phyloP scores from a whole-genome alignment of 2,888 invertebrate genomes.

The Cepaea hortensis region DNA sequence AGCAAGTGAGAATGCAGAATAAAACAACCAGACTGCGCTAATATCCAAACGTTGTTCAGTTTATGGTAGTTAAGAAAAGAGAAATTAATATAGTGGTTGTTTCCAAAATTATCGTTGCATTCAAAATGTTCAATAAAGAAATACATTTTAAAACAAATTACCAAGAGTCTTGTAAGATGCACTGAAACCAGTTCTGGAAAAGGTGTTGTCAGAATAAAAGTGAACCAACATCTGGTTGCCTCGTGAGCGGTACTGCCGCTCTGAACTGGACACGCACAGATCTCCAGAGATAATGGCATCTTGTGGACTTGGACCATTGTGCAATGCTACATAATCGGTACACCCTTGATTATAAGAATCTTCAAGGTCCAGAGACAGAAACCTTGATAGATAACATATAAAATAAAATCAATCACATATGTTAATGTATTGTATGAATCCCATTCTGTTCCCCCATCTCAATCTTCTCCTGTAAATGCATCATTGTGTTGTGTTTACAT shows the following conservation, averaged over 20 bases:
- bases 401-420: too few species aligned
- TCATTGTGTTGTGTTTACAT: too few species aligned
- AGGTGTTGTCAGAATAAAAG: background rate
- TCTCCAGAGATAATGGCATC: background rate
- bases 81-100: background rate
- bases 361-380: background rate
- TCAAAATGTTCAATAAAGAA: background rate
- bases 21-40: too few species aligned
- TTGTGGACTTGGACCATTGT: background rate
- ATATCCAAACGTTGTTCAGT: background rate
- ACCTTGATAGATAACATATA: background rate
- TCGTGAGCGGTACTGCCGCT: background rate
- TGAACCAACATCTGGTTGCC: background rate
- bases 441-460: too few species aligned
- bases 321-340: background rate
- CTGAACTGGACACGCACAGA: background rate
- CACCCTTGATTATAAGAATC: background rate
- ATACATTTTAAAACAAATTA: background rate
- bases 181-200: background rate
- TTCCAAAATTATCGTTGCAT: background rate
- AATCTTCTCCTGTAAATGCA: too few species aligned
- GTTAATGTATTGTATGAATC: too few species aligned
- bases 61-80: background rate
- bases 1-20: too few species aligned
- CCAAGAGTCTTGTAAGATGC: background rate